These are phyloP conservation scores for Catharus minimus DNA, from an alignment of 2,113 vertebrate genomes.

Conservation along the genomic window DNA sequence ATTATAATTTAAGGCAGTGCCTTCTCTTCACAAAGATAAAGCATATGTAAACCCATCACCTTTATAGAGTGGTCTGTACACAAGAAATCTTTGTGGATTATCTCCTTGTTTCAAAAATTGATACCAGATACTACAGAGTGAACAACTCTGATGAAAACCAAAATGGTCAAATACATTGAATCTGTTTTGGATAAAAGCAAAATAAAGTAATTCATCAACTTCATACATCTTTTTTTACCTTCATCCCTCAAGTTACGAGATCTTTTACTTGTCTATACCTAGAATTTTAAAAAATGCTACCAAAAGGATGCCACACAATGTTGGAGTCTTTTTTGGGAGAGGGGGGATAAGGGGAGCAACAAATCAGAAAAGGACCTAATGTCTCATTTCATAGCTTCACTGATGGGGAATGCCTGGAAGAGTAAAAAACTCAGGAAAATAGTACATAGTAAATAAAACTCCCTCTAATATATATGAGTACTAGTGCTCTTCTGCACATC, in stretches of 20 bases:
- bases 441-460: background rate
- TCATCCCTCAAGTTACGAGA: background rate
- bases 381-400: background rate
- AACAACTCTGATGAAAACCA: background rate
- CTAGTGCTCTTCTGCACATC: background rate
- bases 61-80: background rate
- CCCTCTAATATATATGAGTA: background rate
- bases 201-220: background rate
- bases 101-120: background rate
- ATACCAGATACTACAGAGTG: background rate
- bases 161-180: background rate
- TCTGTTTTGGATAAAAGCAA: background rate
- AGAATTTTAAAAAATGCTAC: background rate
- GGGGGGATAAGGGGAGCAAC: fast-evolving
- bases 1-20: background rate
- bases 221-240: background rate
- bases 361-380: background rate
- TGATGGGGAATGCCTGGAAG: background rate
- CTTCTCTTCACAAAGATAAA: background rate
- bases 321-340: fast-evolving
- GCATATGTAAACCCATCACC: background rate
- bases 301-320: background rate
- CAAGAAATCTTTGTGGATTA: background rate
- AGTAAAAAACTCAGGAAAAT: background rate
- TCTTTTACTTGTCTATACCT: background rate